phyloP scores from a whole-genome alignment of 2,888 invertebrate species.

The Synergus japonicus region DNA sequence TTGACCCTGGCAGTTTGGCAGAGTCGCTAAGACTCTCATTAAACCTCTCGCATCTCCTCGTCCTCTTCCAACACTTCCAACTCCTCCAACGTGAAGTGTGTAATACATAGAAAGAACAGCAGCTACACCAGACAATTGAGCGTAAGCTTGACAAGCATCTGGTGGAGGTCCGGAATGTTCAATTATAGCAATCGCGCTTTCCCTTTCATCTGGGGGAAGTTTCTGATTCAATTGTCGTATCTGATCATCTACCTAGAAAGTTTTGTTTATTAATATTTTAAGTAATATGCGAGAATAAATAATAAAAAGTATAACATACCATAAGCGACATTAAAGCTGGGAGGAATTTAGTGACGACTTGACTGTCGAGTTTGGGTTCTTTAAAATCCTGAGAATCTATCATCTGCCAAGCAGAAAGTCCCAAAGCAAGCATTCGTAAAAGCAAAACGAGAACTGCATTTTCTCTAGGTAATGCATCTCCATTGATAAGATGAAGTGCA shows the following conservation, averaged over 20 bases:
- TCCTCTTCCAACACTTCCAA: slow-evolving; percentile 71
- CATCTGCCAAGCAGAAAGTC: slow-evolving; percentile 97
- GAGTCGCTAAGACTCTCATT: slow-evolving; percentile 91
- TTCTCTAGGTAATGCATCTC: slow-evolving; percentile 93
- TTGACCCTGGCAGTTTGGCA: slow-evolving; percentile 94
- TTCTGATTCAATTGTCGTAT: slow-evolving; percentile 89
- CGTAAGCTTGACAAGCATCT: slow-evolving; percentile 95
- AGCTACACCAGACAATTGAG: slow-evolving; percentile 93
- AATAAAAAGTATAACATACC: slow-evolving; percentile 80
- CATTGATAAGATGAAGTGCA: slow-evolving; percentile 91
- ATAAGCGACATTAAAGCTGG: slow-evolving; percentile 96
- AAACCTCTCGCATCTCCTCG: slow-evolving; percentile 80
- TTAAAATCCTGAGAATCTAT: slow-evolving; percentile 97
- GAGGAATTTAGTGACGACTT: slow-evolving; percentile 95
- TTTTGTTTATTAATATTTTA: slow-evolving; percentile 35
- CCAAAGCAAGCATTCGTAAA: slow-evolving; percentile 94
- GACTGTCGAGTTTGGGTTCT: slow-evolving; percentile 95
- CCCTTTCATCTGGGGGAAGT: slow-evolving; percentile 94
- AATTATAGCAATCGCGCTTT: slow-evolving; percentile 94
- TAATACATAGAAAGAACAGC: slow-evolving; percentile 97
- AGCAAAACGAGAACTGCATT: slow-evolving; percentile 93
- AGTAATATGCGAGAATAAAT: background rate
- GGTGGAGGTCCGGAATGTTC: slow-evolving; percentile 96
- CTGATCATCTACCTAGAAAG: slow-evolving; percentile 84
- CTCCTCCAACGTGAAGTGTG: slow-evolving; percentile 91